phyloP scores from a whole-genome alignment of 2,113 vertebrate genomes.

The human (Homo sapiens) region GRCh38 chr5:59987501-59988000 shows the following conservation, averaged over 20 bases:
- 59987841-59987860: not conserved
- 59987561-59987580: not conserved
- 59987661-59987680: not conserved
- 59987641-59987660: not conserved
- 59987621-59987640: not conserved
- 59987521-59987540: not conserved
- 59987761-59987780: not conserved
- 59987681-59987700: not conserved
- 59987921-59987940: not conserved
- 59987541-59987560: conserved; percentile 10
- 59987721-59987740: not conserved
- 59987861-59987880: not conserved
- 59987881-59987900: not conserved
- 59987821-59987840: not conserved
- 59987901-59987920: not conserved
- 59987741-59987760: not conserved
- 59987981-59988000: conserved; percentile 35
- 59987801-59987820: not conserved
- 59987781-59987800: not conserved
- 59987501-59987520: not conserved
- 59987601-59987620: not conserved
- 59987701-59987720: not conserved
- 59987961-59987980: not conserved
- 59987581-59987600: not conserved
- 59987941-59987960: not conserved